phyloP scores from a whole-genome alignment of 2,113 vertebrate species.

The Okapia johnstoni region DNA sequence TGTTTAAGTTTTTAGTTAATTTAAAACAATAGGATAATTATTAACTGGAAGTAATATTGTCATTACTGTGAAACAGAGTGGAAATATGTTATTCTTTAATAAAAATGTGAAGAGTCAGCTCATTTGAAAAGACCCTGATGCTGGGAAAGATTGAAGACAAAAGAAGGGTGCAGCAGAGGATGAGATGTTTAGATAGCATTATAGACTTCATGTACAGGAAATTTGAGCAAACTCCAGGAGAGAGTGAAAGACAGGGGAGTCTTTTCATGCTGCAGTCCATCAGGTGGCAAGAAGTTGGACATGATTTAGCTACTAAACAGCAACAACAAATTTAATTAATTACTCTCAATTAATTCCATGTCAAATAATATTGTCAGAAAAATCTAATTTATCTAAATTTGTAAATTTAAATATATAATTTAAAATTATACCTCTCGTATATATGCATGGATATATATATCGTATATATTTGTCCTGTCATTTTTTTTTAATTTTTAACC shows the following conservation, averaged over 20 bases:
- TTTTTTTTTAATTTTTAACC: neutral
- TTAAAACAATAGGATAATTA: neutral
- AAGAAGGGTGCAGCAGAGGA: neutral
- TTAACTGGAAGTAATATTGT: neutral
- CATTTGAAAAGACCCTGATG: neutral
- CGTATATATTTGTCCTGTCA: neutral
- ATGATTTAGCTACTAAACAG: neutral
- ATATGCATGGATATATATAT: neutral
- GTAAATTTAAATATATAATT: neutral
- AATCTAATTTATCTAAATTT: neutral
- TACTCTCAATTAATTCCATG: neutral
- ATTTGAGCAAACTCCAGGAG: neutral
- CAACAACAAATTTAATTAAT: neutral
- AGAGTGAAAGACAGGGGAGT: neutral
- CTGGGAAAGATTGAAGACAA: neutral
- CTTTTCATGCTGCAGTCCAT: neutral
- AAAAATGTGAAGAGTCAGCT: neutral
- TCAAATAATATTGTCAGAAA: neutral
- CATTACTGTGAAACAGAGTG: neutral
- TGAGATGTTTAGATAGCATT: neutral
- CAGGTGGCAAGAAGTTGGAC: neutral
- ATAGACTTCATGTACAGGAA: neutral
- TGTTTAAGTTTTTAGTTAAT: neutral
- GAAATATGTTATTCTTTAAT: neutral
- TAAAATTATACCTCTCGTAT: neutral